These are phyloP conservation scores for Zingel zingel DNA, from an alignment of 2,113 vertebrate genomes.

Conservation along the genomic window DNA sequence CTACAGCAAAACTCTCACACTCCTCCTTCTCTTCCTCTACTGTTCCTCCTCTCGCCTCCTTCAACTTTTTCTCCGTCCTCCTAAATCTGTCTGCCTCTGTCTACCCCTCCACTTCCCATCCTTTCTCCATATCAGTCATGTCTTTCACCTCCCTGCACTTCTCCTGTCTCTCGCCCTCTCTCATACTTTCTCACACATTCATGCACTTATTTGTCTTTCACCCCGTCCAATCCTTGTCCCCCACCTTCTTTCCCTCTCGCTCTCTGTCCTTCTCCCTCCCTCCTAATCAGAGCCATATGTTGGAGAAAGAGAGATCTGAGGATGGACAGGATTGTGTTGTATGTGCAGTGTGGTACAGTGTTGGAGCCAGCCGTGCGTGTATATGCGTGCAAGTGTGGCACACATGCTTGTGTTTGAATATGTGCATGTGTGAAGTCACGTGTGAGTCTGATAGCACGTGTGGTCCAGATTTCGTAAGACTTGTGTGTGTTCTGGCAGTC, in stretches of 20 bases:
- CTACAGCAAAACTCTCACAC: conserved; percentile 64
- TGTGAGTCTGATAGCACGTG: conserved; percentile 48
- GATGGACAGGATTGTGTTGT: conserved; percentile 83
- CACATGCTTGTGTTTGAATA: conserved; percentile 40
- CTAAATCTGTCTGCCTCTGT: conserved; percentile 47
- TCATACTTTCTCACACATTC: conserved; percentile 57
- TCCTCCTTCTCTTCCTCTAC: conserved; percentile 34
- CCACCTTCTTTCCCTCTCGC: conserved; percentile 43
- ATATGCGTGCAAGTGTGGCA: conserved; percentile 44
- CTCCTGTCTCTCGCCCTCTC: conserved; percentile 37
- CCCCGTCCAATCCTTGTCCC: conserved; percentile 34
- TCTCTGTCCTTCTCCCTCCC: conserved; percentile 61
- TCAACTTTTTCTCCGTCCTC: conserved; percentile 56
- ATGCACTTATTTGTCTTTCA: conserved; percentile 50
- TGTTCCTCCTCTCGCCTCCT: conserved; percentile 39
- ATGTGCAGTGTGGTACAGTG: conserved; percentile 57
- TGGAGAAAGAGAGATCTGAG: conserved; percentile 78
- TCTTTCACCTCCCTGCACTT: conserved; percentile 42
- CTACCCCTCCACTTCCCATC: conserved; percentile 49
- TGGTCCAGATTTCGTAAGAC: conserved; percentile 47
- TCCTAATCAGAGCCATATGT: conserved; percentile 91
- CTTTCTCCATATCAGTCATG: conserved; percentile 29
- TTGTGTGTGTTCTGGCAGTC: conserved; percentile 34
- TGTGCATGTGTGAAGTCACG: conserved; percentile 42
- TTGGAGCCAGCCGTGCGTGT: conserved; percentile 45